Base-by-base conservation (phyloP, 2,888 invertebrate species). In the Tipula vernalis region DNA sequence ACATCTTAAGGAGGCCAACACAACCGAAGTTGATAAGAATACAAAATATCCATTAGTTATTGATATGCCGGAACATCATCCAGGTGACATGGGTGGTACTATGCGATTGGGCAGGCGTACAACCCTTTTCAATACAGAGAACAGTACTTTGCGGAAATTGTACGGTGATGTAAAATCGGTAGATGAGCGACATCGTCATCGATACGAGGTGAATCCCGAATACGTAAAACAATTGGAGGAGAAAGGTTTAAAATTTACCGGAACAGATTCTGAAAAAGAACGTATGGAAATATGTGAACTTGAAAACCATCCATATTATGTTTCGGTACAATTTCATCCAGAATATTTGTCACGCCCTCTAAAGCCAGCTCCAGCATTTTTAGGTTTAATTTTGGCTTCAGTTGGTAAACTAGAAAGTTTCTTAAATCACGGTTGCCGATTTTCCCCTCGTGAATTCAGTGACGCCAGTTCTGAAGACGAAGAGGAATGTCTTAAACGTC, bases 51-150 rank as follows among this genome's bases (percentile, higher is more conserved):
- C 97, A 42, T 93, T 99, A 57, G 97, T 99, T 4, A 96, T 99
- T 88, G 99, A 99, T 89, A 99, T 99, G 99, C 99, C 99, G 0
- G 99, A 99, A 92, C 98, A 99, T 91, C 97, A 98, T 90, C 95
- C 95, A 0, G 98, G 97, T 0, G 94, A 96, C 88, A 94, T 98
- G 93, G 99, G 99, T 1, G 99, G 99, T 8, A 99, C 99, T 0
- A 99, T 99, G 99, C 93, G 99, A 87, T 92, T 99, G 85, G 99
- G 99, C n/a, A 96, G 96, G 90, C 94, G 99, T 89, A 95, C 94
- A 87, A 99, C 99, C 0, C 92, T 95, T 71, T 96, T 99, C 90
- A 94, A 94, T 87, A 89, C 91, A 1, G 92, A 91, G 1, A 91
- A 93, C 2, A 93, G 93, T 89, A 91, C 94, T 88, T 93, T 96